Base-by-base conservation (phyloP, 1,140 invertebrate species). In the Antheraea pernyi region DNA sequence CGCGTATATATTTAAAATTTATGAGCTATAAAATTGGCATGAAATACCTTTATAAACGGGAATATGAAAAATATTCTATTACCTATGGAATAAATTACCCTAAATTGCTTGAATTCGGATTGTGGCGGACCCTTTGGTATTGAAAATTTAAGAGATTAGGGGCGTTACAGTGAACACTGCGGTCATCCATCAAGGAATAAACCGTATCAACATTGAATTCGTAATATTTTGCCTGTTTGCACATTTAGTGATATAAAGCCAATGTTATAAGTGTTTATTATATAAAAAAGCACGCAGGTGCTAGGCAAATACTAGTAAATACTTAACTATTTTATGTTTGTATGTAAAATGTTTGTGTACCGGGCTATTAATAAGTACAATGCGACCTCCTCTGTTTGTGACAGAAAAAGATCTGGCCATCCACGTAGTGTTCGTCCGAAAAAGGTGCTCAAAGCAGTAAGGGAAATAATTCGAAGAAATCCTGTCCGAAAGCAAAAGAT, bases 1-100 rank as follows among this genome's bases (percentile, higher is more conserved):
- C 13, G 6, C 46, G 11, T 53, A 53, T 74, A 74, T 77, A 68
- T 68, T 67, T 53, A 48, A 60, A 75, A 75, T 77, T 77, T 77
- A 77, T 71, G 73, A 74, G 59, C 67, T 70, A 71, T 75, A 73
- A 73, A 75, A 75, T 73, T 71, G 73, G 67, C 61, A 61, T 46
- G 59, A 65, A 70, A 53, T 65, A 74, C 73, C 73, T 74, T 66
- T 69, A 66, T 68, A 71, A 19, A 66, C 60, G 65, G 68, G 65
- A 74, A 68, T 70, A 70, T 71, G 73, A 72, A 72, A 53, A 66
- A 74, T 71, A 71, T 69, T 73, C 67, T 65, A 71, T 61, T 71
- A 69, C 59, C 48, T 53, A 69, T 58, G 59, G 46, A 71, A 71
- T 70, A 70, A 74, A 70, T 68, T 70, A 68, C 62, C 30, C 58